These are phyloP conservation scores for Cheilosia soror DNA, from an alignment of 2,888 invertebrate species.

Conservation along the genomic window DNA sequence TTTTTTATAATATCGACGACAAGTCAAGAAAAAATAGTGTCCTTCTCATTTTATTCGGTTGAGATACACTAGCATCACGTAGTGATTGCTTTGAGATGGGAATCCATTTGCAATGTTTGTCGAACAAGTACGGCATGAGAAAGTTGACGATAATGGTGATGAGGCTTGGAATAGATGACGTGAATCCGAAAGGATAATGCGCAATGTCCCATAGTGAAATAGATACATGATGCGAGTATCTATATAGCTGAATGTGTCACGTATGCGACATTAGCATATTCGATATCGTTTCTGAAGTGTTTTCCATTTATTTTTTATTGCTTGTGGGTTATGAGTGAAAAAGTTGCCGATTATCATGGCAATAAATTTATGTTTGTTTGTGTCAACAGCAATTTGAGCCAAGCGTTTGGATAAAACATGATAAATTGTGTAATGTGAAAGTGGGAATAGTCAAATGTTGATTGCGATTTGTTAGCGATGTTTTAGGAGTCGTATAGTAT, in stretches of 20 bases:
- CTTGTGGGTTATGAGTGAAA: conserved; percentile 30
- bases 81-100: conserved; percentile 60
- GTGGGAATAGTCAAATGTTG: no score
- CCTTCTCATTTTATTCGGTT: conserved; percentile 1
- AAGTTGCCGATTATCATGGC: conserved; percentile 8
- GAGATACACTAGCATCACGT: conserved; percentile 52
- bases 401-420: not conserved
- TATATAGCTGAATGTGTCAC: conserved; percentile 37
- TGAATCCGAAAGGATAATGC: conserved; percentile 37
- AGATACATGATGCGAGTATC: conserved; percentile 8
- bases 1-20: not conserved
- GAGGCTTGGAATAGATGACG: conserved; percentile 33
- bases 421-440: no score
- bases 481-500: no score
- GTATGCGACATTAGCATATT: conserved; percentile 54
- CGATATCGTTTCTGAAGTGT: conserved; percentile 50
- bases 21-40: not conserved
- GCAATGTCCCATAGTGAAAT: conserved; percentile 5
- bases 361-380: not conserved
- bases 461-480: no score
- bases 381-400: conserved; percentile 6
- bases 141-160: conserved; percentile 24
- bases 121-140: conserved; percentile 11
- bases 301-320: conserved; percentile 54
- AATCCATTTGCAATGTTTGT: conserved; percentile 51